Evolutionary conservation across 2,797 vertebrate genomes (phyloP).

Genomic region (Spheniscus humboldti): DNA sequence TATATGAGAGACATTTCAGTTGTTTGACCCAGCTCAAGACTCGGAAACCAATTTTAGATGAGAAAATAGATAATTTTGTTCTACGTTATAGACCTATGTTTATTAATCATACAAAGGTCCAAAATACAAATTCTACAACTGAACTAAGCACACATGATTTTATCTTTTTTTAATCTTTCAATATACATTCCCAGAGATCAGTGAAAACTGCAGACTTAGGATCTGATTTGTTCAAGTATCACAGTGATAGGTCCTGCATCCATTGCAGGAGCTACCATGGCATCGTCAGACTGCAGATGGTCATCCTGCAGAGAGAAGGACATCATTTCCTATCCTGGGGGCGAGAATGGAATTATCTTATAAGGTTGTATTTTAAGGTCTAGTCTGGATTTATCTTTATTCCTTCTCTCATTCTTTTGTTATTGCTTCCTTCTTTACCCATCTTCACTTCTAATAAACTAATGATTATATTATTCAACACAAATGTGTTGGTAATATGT

Average conservation of each 20-base stretch:
- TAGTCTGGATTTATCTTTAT: neutral
- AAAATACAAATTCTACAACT: neutral
- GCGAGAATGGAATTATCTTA: neutral
- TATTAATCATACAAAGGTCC: neutral
- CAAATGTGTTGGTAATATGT: rapidly evolving
- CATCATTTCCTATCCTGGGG: neutral
- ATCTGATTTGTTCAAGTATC: neutral
- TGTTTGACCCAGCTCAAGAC: neutral
- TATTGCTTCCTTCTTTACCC: neutral
- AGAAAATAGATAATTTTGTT: neutral
- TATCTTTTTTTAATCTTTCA: neutral
- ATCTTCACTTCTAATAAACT: neutral
- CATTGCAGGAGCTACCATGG: neutral
- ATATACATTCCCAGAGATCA: neutral
- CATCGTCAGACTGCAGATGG: neutral
- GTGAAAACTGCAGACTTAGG: neutral
- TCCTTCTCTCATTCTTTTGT: neutral
- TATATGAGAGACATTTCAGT: neutral
- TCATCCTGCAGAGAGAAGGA: neutral
- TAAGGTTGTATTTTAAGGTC: neutral
- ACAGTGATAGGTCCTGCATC: neutral
- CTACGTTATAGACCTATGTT: neutral
- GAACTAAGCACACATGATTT: neutral
- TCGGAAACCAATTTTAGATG: neutral
- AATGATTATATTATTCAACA: neutral